Evolutionary conservation across 2,888 invertebrate genomes (phyloP), one percentile per base, ranked within the genome.

Genomic region (Andrena chrysosceles): DNA sequence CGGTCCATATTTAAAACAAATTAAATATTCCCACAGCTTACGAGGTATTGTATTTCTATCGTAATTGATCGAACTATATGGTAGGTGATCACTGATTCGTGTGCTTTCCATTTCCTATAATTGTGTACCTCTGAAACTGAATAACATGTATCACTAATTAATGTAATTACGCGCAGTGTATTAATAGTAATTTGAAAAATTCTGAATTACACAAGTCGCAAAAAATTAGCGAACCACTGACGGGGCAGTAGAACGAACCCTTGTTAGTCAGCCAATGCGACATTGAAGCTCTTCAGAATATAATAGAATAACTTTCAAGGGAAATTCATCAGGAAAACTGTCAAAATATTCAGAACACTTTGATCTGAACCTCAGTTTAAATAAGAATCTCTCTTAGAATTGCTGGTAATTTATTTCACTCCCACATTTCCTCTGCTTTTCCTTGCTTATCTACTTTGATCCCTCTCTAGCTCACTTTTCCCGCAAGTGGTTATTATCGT

Each of bases 31-130:
- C 48, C 48, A 23, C 10, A 5, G 48, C 6, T 29, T 10, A 29
- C 49, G 23, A 16, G 29, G 60, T 49, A 54, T 33, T 23, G 64
- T 64, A 69, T 64, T 76, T 76, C 33, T 13, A 59, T 59, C 29
- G 56, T 49, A 77, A 77, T 79, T 69, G 77, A 77, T 69, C 23
- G 20, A 0, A 13, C 48, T 42, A n/a, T 29, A 48, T 56, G 10
- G 23, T 56, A 23, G 2, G 26, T 23, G 20, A 56, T 20, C 10
- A 23, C 23, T 4, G 8, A 26, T 23, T 42, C 0, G 8, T 54
- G 23, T 20, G 20, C 8, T 1, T 2, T 20, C 8, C 8, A 2
- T 54, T 54, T 54, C 2, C 0, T 2, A 6, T 20, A 52, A 52
- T 20, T 52, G 52, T 20, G 20, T 6, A 20, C 20, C 20, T 20